Conservation (phyloP, 2,113 vertebrate genomes). For the Carlito syrichta region DNA sequence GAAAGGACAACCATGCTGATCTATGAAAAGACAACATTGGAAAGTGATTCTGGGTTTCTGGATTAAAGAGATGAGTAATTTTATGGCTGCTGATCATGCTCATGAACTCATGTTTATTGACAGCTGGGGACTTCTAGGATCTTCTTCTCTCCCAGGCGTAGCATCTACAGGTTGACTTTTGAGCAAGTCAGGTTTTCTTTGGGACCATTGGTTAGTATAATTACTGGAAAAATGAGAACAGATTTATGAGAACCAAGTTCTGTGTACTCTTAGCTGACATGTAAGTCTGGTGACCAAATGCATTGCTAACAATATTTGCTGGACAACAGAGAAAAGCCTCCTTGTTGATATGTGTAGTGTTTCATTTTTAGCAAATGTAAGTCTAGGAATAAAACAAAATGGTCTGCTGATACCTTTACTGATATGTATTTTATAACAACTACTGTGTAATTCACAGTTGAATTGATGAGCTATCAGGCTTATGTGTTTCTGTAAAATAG, state of each 20-base stretch:
- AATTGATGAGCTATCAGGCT: constrained; percentile 79
- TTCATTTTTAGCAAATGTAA: constrained; percentile 59
- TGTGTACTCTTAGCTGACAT: background rate
- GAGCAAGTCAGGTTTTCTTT: background rate
- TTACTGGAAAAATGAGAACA: background rate
- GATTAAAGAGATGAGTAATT: background rate
- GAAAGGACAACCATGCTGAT: background rate
- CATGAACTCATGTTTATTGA: background rate
- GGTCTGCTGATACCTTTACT: constrained; percentile 79
- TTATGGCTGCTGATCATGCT: background rate
- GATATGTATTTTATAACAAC: constrained; percentile 73
- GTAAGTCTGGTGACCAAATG: background rate
- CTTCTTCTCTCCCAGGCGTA: background rate
- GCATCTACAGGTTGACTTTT: background rate
- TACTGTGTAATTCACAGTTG: constrained; percentile 70
- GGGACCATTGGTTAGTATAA: background rate
- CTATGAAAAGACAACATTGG: background rate
- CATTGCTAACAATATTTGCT: background rate
- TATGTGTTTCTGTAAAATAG: constrained; percentile 77
- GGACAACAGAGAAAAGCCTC: background rate
- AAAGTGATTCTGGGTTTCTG: background rate
- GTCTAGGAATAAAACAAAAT: constrained; percentile 72
- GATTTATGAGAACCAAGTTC: background rate
- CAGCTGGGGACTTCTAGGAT: background rate
- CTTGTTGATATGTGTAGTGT: background rate